Conservation (phyloP, 2,113 vertebrate species). For the Accipiter virgatus region DNA sequence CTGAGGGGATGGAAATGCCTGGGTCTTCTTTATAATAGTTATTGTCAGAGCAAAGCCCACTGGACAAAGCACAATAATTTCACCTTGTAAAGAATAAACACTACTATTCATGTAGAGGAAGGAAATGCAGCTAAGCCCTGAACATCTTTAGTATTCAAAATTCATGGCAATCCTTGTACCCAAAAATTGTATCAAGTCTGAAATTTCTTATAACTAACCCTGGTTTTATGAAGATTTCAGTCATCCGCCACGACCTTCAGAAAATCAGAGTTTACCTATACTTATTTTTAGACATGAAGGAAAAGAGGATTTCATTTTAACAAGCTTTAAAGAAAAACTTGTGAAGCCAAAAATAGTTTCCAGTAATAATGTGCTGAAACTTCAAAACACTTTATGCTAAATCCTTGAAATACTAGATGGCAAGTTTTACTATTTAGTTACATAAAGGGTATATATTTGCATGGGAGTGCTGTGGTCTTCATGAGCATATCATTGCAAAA, state of each 20-base stretch:
- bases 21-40: conserved; percentile 11
- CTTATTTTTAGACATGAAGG: conserved; percentile 38
- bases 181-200: background rate
- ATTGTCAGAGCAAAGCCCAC: conserved; percentile 3
- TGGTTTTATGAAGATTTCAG: background rate
- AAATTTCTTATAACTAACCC: background rate
- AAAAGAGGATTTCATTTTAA: conserved; percentile 46
- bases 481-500: background rate
- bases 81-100: background rate
- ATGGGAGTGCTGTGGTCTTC: background rate
- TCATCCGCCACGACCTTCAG: background rate
- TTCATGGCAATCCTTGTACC: background rate
- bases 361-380: conserved; percentile 18
- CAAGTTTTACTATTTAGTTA: background rate
- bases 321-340: conserved; percentile 23
- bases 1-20: background rate
- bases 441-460: background rate
- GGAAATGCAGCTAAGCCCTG: background rate
- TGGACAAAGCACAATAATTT: conserved; percentile 49
- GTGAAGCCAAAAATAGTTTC: conserved; percentile 4
- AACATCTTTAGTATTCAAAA: background rate
- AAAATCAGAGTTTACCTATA: conserved; percentile 12
- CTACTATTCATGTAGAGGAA: background rate
- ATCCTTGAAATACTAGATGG: background rate
- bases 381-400: conserved; percentile 28